These are phyloP conservation scores for Anomalospiza imberbis DNA, from an alignment of 2,797 vertebrate genomes.

Conservation along the genomic window DNA sequence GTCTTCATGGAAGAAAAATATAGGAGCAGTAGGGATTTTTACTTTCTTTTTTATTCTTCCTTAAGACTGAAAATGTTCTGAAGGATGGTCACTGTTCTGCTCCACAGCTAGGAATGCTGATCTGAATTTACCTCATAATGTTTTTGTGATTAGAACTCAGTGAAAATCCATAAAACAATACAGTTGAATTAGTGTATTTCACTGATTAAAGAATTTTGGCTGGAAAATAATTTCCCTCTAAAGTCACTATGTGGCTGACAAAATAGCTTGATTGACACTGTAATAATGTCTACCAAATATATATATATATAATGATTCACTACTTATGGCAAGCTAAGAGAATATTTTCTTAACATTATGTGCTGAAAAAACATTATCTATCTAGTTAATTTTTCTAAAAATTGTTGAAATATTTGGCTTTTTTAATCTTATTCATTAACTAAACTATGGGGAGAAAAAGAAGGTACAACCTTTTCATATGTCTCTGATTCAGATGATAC, in stretches of 20 bases:
- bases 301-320: neutral
- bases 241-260: neutral
- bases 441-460: neutral
- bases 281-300: neutral
- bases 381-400: conserved; percentile 16
- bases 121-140: neutral
- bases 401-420: neutral
- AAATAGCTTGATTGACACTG: conserved; percentile 20
- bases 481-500: neutral
- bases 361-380: neutral
- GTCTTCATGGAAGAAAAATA: neutral
- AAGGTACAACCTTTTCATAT: neutral
- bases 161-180: neutral
- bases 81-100: neutral
- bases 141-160: neutral
- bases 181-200: neutral
- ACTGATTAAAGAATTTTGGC: neutral
- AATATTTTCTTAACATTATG: conserved; percentile 23
- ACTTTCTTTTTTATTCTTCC: neutral
- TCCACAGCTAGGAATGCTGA: neutral
- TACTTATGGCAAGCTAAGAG: neutral
- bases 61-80: neutral
- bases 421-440: conserved; percentile 1
- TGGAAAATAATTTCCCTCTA: neutral
- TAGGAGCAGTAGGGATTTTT: neutral